Evolutionary conservation across 2,113 vertebrate genomes (phyloP).

Genomic region (Argyrosomus japonicus): DNA sequence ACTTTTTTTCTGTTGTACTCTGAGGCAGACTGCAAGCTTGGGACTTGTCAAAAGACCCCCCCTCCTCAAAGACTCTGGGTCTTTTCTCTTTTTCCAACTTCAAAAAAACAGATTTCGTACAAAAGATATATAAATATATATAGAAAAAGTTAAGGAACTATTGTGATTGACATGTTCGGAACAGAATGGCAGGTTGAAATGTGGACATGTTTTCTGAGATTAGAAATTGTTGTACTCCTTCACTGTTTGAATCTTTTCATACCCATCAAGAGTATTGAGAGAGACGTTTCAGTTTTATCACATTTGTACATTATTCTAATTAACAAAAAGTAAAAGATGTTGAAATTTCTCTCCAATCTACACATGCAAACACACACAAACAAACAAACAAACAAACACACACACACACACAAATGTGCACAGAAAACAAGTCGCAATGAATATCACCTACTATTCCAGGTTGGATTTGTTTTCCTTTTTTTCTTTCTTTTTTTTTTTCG

Average conservation of each 20-base stretch:
- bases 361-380: slow-evolving; percentile 51
- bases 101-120: slow-evolving; percentile 83
- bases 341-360: slow-evolving; percentile 64
- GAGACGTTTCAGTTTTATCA: slow-evolving; percentile 77
- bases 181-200: slow-evolving; percentile 69
- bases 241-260: slow-evolving; percentile 83
- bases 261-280: slow-evolving; percentile 74
- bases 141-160: slow-evolving; percentile 82
- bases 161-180: slow-evolving; percentile 78
- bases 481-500: slow-evolving; percentile 43
- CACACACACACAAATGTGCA: slow-evolving; percentile 72
- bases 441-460: slow-evolving; percentile 81
- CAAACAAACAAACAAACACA: slow-evolving; percentile 41
- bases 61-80: slow-evolving; percentile 78
- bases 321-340: slow-evolving; percentile 65
- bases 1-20: slow-evolving; percentile 77
- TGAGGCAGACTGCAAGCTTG: slow-evolving; percentile 73
- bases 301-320: slow-evolving; percentile 78
- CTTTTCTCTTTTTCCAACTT: slow-evolving; percentile 79
- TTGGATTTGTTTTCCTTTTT: slow-evolving; percentile 77
- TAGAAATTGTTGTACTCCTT: slow-evolving; percentile 82
- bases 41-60: slow-evolving; percentile 74
- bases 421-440: slow-evolving; percentile 78
- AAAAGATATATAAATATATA: slow-evolving; percentile 86
- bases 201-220: slow-evolving; percentile 80